Percentiles rank a stretch among this genome's conserved stretches.
These are phyloP conservation scores for Dolomedes plantarius DNA, from an alignment of 2,888 invertebrate species.

Conservation along the genomic window DNA sequence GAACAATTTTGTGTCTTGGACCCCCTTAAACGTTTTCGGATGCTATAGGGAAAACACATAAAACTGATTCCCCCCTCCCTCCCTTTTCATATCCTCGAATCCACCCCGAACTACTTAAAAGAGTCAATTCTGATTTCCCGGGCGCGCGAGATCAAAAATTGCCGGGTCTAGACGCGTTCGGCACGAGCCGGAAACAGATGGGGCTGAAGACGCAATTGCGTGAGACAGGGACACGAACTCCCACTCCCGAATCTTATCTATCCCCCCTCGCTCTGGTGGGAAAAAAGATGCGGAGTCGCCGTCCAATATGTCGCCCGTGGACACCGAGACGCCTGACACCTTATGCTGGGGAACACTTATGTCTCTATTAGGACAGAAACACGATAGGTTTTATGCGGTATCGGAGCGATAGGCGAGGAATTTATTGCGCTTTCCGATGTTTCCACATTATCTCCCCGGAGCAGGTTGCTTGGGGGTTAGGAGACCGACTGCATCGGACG, in stretches of 20 bases:
- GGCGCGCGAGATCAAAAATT: no score
- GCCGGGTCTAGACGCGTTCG: no score
- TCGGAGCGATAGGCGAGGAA: background rate
- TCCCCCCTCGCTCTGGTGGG: background rate
- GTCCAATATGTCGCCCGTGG: constrained; percentile 1
- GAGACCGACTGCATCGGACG: no score
- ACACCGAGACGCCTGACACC: background rate
- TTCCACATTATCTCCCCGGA: background rate
- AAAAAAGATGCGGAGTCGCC: background rate
- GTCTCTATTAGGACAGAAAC: background rate
- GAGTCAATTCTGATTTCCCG: no score
- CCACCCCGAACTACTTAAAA: no score
- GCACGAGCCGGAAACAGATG: constrained; percentile 14
- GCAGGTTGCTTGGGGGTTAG: no score
- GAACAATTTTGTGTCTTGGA: no score
- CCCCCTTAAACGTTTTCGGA: no score
- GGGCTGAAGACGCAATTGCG: background rate
- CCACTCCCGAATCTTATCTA: background rate
- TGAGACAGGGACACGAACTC: constrained; percentile 15
- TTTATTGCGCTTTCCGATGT: background rate
- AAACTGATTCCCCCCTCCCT: no score
- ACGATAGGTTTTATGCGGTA: background rate
- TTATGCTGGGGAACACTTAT: background rate
- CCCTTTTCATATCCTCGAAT: no score
- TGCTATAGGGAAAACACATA: no score